Conservation (phyloP, 2,113 vertebrate species). For the Tor tambroides region DNA sequence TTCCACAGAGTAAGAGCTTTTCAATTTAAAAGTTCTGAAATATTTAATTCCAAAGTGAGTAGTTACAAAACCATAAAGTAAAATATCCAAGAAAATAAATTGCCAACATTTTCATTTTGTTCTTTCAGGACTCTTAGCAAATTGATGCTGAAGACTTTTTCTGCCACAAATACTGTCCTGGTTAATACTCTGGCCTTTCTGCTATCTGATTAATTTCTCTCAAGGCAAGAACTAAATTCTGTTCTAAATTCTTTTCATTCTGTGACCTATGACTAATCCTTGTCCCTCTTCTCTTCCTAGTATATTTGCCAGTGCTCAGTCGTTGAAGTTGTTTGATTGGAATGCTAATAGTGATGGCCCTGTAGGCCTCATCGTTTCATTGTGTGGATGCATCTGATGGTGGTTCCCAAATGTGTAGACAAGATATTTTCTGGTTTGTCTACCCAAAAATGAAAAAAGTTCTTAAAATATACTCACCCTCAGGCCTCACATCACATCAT, state of each 20-base stretch:
- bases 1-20: background rate
- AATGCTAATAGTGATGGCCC: background rate
- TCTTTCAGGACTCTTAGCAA: constrained; percentile 19
- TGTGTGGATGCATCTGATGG: too few relatives aligned
- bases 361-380: too few relatives aligned
- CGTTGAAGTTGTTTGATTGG: background rate
- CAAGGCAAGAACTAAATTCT: background rate
- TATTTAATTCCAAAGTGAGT: background rate
- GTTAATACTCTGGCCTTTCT: background rate
- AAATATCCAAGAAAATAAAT: background rate
- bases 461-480: too few relatives aligned
- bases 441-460: too few relatives aligned
- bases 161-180: background rate
- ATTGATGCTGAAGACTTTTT: background rate
- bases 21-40: background rate
- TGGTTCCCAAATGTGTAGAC: too few relatives aligned
- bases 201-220: constrained; percentile 9
- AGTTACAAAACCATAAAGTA: background rate
- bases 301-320: background rate
- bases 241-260: background rate
- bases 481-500: background rate
- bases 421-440: too few relatives aligned
- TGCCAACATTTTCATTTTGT: background rate
- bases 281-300: background rate
- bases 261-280: background rate